phyloP scores from a whole-genome alignment of 2,888 invertebrate genomes.

The Trichogramma evanescens region DNA sequence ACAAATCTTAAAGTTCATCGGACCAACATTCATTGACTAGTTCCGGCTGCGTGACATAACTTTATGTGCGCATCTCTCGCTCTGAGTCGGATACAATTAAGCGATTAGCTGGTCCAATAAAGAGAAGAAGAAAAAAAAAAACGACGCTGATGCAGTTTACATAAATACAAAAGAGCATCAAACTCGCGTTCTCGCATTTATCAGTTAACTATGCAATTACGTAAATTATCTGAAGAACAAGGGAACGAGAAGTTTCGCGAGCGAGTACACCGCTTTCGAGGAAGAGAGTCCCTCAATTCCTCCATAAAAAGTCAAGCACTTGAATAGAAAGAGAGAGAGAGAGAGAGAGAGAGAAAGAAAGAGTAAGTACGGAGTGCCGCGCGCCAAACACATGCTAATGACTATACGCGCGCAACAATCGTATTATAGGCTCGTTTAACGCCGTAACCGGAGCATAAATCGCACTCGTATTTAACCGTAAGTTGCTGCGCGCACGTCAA shows the following conservation, averaged over 20 bases:
- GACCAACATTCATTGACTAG: conserved; percentile 7
- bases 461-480: background rate
- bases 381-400: conserved; percentile 17
- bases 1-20: too few relatives aligned
- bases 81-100: conserved; percentile 2
- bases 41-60: conserved; percentile 7
- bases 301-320: too few relatives aligned
- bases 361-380: conserved; percentile 7
- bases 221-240: conserved; percentile 1
- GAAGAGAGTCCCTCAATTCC: too few relatives aligned
- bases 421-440: conserved; percentile 6
- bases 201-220: conserved; percentile 15
- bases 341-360: conserved; percentile 2
- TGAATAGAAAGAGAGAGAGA: background rate
- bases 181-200: background rate
- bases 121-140: conserved; percentile 2
- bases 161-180: background rate
- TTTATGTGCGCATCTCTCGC: background rate
- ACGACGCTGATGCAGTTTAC: background rate
- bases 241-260: background rate
- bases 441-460: conserved; percentile 7
- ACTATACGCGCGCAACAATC: background rate
- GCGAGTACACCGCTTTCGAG: too few relatives aligned
- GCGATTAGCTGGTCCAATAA: conserved; percentile 12
- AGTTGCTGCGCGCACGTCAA: too few relatives aligned